Conservation (phyloP, 2,113 vertebrate genomes). For the Psettodes erumei region DNA sequence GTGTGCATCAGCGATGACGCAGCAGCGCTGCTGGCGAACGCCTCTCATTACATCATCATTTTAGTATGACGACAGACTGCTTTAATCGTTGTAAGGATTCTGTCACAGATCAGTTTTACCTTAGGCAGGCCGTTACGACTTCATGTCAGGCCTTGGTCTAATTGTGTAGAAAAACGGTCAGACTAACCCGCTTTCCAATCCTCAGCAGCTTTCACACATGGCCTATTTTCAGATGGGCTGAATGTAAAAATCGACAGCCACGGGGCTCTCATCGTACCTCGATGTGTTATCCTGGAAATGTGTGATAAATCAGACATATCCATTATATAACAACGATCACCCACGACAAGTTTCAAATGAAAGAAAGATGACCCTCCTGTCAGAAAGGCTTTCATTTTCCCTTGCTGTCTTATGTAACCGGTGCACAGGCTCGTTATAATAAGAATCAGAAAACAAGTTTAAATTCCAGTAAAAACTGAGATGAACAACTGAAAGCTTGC, state of each 20-base stretch:
- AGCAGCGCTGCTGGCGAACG: slow-evolving; percentile 23
- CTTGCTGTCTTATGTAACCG: neutral
- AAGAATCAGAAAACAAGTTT: neutral
- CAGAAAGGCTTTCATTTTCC: neutral
- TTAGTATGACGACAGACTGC: neutral
- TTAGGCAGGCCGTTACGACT: neutral
- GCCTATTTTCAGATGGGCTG: slow-evolving; percentile 73
- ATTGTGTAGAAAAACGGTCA: slow-evolving; percentile 32
- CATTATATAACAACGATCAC: neutral
- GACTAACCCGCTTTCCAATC: slow-evolving; percentile 61
- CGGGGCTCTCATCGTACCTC: neutral
- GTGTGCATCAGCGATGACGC: slow-evolving; percentile 46
- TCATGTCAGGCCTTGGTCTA: slow-evolving; percentile 3
- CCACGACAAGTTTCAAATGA: neutral
- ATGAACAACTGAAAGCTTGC: too few relatives aligned
- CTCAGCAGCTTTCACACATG: slow-evolving; percentile 53
- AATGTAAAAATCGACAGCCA: slow-evolving; percentile 46
- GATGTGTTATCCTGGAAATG: neutral
- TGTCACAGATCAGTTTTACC: slow-evolving; percentile 6
- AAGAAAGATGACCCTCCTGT: neutral
- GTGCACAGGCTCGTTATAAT: too few relatives aligned
- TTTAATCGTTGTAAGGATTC: neutral
- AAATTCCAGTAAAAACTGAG: neutral
- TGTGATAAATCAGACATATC: neutral
- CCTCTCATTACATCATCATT: neutral